Percentiles rank a stretch among this genome's conserved stretches.
Conservation (phyloP, 2,797 vertebrate species). For the Macropus fuliginosus region DNA sequence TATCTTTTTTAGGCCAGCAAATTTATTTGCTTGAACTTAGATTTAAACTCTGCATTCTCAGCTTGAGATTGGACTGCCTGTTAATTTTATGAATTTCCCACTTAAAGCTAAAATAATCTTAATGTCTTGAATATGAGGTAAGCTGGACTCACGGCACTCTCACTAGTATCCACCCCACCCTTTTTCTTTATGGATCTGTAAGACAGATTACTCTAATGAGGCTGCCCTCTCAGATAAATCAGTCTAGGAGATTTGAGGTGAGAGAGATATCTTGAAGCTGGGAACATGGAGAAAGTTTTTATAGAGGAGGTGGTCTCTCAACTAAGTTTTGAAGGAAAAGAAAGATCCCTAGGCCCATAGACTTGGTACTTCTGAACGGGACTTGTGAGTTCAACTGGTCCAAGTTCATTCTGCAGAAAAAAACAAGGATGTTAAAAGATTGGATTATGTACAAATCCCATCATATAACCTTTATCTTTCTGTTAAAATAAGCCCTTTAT, state of each 20-base stretch:
- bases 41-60: background rate
- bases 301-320: background rate
- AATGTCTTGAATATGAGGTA: background rate
- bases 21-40: slow-evolving; percentile 5
- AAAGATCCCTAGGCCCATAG: background rate
- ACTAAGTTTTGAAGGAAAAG: background rate
- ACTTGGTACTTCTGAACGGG: background rate
- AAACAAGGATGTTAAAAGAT: background rate
- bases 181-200: background rate
- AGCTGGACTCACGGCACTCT: background rate
- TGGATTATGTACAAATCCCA: background rate
- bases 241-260: background rate
- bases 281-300: background rate
- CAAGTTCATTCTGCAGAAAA: background rate
- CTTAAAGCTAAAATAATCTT: background rate
- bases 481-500: background rate
- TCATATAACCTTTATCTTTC: background rate
- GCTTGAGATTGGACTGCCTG: background rate
- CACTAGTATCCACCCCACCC: background rate
- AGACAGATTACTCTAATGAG: background rate
- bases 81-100: background rate
- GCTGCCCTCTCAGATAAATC: background rate
- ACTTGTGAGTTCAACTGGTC: background rate
- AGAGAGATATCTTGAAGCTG: background rate
- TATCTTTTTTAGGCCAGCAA: background rate